Conservation (phyloP, 2,113 vertebrate genomes). For the Labeo catla region DNA sequence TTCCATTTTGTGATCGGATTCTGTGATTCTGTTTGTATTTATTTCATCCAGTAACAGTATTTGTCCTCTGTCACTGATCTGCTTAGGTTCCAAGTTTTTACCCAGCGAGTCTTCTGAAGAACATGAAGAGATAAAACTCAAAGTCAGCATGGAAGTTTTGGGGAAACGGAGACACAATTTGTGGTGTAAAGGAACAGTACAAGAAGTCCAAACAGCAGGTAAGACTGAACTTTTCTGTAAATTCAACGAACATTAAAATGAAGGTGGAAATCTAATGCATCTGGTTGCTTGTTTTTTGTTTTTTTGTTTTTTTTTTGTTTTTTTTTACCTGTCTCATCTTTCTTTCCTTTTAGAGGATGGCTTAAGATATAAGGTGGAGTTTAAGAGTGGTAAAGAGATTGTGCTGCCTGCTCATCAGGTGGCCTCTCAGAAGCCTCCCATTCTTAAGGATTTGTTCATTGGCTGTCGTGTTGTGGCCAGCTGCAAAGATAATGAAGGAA, state of each 20-base stretch:
- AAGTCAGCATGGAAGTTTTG: slow-evolving; percentile 81
- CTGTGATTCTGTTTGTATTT: too few species aligned
- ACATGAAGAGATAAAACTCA: slow-evolving; percentile 74
- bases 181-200: slow-evolving; percentile 84
- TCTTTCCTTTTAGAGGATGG: slow-evolving; percentile 70
- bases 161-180: slow-evolving; percentile 81
- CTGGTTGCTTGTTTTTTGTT: not conserved
- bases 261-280: not conserved
- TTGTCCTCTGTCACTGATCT: not conserved
- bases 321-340: not conserved
- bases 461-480: slow-evolving; percentile 87
- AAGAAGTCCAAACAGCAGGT: slow-evolving; percentile 82
- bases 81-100: slow-evolving; percentile 9
- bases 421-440: slow-evolving; percentile 78
- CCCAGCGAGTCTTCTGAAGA: slow-evolving; percentile 31
- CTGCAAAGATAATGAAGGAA: slow-evolving; percentile 71
- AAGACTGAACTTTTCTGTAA: slow-evolving; percentile 24
- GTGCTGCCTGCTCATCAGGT: slow-evolving; percentile 89
- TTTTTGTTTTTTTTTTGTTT: not conserved
- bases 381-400: slow-evolving; percentile 84
- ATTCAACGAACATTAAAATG: not conserved
- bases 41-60: not conserved
- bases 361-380: slow-evolving; percentile 85
- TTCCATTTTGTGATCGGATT: too few species aligned
- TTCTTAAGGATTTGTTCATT: slow-evolving; percentile 75